Evolutionary conservation across 2,888 invertebrate species (phyloP), one percentile per base, ranked within the genome.

Genomic region (Drosophila parthenogenetica): DNA sequence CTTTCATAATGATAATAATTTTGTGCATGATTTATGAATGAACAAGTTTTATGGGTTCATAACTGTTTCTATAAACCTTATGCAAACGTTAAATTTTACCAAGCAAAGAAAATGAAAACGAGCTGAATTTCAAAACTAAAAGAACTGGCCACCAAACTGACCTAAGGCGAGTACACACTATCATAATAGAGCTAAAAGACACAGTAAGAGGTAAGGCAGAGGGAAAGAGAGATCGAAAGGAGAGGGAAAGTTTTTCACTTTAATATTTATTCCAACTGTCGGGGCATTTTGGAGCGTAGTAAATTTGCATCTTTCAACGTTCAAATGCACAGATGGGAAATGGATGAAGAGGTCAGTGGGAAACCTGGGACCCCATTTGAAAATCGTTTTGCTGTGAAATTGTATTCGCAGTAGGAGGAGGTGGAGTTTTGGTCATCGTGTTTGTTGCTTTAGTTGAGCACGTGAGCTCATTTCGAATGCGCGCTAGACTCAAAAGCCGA

Each of bases 1-100:
- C 87, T 86, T 86, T 83, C 84, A 83, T 86, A 88, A 86, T 86
- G 85, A 88, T 86, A 86, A 86, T 86, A 86, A 86, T 86, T 88
- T 86, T 83, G 79, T 88, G 79, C 81, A 86, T 86, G 85, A 86
- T 86, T 86, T 86, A 86, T 86, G 85, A 86, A 83, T 81, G 85
- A 73, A 63, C 87, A 86, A 88, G 88, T 86, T 86, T 86, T 83
- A 86, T 86, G 76, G 85, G 70, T 86, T 53, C 53, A 43, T 46
- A 58, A 57, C 60, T 63, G 59, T 61, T 75, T 78, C 69, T 67
- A 69, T 73, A 75, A 88, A 69, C 79, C 86, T 83, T 74, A 72
- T 75, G 77, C 83, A 85, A 88, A 86, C 78, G 81, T 86, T 83
- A 88, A 86, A 86, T 79, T 87, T 77, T 67, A 64, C 64, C 55